phyloP scores from a whole-genome alignment of 2,113 vertebrate species.

The Protobothrops mucrosquamatus region DNA sequence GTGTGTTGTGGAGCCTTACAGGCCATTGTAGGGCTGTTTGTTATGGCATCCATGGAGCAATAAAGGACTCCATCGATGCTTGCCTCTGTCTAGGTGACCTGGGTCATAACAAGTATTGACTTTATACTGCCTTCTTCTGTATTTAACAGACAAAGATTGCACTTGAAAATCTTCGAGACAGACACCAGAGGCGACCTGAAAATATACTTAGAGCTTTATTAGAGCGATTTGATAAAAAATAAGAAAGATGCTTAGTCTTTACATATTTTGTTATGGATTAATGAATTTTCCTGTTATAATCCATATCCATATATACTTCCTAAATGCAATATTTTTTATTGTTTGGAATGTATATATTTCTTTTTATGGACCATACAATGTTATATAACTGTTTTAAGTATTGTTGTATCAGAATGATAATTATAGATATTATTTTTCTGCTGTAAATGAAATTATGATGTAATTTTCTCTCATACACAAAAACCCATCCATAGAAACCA shows the following conservation, averaged over 20 bases:
- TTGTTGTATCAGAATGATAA: not conserved
- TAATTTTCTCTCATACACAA: not conserved
- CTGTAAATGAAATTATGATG: not conserved
- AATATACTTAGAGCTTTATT: slow-evolving; percentile 2
- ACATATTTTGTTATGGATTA: not conserved
- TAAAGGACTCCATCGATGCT: too few relatives aligned
- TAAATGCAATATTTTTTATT: not conserved
- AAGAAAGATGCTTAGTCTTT: not conserved
- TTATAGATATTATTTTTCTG: not conserved
- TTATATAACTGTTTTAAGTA: not conserved
- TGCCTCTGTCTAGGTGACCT: too few relatives aligned
- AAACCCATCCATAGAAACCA: not conserved
- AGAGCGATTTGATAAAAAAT: not conserved
- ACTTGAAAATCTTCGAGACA: not conserved
- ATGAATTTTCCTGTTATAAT: not conserved
- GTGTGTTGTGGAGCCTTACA: too few relatives aligned
- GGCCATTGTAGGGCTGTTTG: too few relatives aligned
- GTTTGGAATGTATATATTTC: not conserved
- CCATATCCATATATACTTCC: not conserved
- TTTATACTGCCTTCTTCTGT: not conserved
- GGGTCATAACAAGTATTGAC: not conserved
- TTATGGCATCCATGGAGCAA: too few relatives aligned
- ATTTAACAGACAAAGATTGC: slow-evolving; percentile 10
- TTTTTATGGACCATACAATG: not conserved
- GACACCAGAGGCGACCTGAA: not conserved